Conservation (phyloP, 1,140 invertebrate genomes). For the Marisa cornuarietis region DNA sequence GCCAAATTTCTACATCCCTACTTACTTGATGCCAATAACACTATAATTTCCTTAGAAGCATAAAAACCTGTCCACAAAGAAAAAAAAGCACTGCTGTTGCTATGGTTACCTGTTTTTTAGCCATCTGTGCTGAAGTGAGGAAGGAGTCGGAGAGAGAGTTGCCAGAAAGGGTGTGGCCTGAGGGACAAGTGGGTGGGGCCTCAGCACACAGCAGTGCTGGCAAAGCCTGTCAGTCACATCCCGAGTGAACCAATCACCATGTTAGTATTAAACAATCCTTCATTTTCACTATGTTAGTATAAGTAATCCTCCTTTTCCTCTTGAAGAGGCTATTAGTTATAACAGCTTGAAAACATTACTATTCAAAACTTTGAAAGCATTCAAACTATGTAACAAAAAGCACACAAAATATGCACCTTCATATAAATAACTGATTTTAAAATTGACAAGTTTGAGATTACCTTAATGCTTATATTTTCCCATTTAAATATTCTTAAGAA, state of each 20-base stretch:
- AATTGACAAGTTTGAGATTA: not conserved
- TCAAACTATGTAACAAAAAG: too few species aligned
- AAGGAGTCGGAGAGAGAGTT: conserved; percentile 7
- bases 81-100: not conserved
- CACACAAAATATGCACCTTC: not conserved
- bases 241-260: conserved; percentile 23
- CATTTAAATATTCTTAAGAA: too few species aligned
- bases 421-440: not conserved
- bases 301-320: not conserved
- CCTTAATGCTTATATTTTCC: not conserved
- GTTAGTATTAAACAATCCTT: conserved; percentile 8
- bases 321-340: not conserved
- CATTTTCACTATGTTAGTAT: not conserved
- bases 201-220: conserved; percentile 22
- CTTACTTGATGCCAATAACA: too few species aligned
- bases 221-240: conserved; percentile 22
- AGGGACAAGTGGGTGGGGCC: conserved; percentile 9
- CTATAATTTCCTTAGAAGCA: too few species aligned
- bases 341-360: not conserved
- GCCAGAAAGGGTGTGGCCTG: conserved; percentile 15
- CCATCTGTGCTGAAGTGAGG: conserved; percentile 17
- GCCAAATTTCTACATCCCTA: too few species aligned
- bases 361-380: not conserved
- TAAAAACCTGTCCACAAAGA: too few species aligned
- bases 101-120: conserved; percentile 20